phyloP scores from a whole-genome alignment of 2,888 invertebrate genomes.

The Athalia rosae region DNA sequence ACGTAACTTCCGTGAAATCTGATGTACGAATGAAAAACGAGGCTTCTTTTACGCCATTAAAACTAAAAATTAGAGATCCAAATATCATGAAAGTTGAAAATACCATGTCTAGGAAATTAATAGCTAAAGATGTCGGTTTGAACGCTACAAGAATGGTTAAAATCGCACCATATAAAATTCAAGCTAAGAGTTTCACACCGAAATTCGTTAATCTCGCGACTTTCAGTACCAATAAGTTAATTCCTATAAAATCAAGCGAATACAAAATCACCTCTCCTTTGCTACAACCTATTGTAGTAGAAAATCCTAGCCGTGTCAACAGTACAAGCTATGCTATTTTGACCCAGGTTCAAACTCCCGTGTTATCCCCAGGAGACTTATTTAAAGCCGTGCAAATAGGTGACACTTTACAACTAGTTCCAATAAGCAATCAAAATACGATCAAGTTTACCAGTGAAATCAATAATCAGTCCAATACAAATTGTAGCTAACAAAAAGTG shows the following conservation, averaged over 20 bases:
- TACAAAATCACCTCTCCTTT: constrained; percentile 55
- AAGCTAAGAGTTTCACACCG: constrained; percentile 51
- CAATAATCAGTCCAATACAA: constrained; percentile 30
- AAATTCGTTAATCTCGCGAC: constrained; percentile 59
- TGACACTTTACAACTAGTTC: constrained; percentile 63
- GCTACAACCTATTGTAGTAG: constrained; percentile 50
- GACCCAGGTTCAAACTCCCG: constrained; percentile 56
- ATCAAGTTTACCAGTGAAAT: constrained; percentile 33
- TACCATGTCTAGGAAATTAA: constrained; percentile 46
- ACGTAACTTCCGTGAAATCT: neutral
- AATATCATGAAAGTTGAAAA: constrained; percentile 44
- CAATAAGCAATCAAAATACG: constrained; percentile 53
- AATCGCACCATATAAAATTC: constrained; percentile 53
- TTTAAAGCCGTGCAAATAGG: constrained; percentile 65
- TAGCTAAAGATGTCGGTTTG: constrained; percentile 39
- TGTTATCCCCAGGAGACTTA: constrained; percentile 61
- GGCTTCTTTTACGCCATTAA: neutral
- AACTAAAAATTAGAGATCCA: constrained; percentile 27
- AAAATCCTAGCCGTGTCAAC: constrained; percentile 45
- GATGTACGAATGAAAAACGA: neutral
- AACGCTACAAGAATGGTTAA: constrained; percentile 45
- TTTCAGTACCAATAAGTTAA: constrained; percentile 60
- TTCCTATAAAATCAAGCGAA: constrained; percentile 59
- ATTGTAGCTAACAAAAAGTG: constrained; percentile 43
- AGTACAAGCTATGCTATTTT: constrained; percentile 56